Percentiles rank a stretch among this genome's conserved stretches.
These are phyloP conservation scores for Notothenia coriiceps DNA, from an alignment of 2,113 vertebrate genomes.

Conservation along the genomic window DNA sequence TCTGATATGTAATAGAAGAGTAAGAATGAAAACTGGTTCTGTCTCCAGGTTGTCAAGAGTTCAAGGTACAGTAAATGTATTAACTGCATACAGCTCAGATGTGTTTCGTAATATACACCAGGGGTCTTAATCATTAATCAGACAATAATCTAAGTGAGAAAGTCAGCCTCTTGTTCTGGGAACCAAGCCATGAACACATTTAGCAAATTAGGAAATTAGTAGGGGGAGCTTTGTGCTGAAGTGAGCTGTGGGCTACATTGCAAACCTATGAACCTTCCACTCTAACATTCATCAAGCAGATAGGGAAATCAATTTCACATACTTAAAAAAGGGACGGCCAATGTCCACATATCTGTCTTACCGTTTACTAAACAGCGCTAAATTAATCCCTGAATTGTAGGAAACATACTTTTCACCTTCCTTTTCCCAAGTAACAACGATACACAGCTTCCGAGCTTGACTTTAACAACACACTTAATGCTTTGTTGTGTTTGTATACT, in stretches of 20 bases:
- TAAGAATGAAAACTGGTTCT: background rate
- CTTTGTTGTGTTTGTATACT: conserved; percentile 31
- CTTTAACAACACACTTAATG: background rate
- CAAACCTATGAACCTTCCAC: conserved; percentile 14
- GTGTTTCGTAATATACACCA: conserved; percentile 35
- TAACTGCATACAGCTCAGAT: conserved; percentile 6
- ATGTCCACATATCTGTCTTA: background rate
- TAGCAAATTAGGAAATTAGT: conserved; percentile 41
- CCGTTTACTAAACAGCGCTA: background rate
- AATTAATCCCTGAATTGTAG: background rate
- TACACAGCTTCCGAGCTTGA: background rate
- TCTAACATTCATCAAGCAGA: conserved; percentile 4
- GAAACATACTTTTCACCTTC: too few species aligned
- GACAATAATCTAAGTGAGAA: conserved; percentile 44
- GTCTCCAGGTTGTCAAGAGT: conserved; percentile 9
- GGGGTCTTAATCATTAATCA: conserved; percentile 47
- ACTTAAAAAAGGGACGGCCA: conserved; percentile 4
- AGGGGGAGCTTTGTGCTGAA: conserved; percentile 21
- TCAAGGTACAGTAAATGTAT: conserved; percentile 4
- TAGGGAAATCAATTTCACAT: conserved; percentile 28
- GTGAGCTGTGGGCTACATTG: conserved; percentile 15
- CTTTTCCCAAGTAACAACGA: background rate
- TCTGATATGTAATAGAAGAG: background rate
- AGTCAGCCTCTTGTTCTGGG: conserved; percentile 32
- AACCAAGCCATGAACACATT: conserved; percentile 41